These are phyloP conservation scores for Pogonocichla stellata DNA, from an alignment of 2,113 vertebrate species.

Conservation along the genomic window DNA sequence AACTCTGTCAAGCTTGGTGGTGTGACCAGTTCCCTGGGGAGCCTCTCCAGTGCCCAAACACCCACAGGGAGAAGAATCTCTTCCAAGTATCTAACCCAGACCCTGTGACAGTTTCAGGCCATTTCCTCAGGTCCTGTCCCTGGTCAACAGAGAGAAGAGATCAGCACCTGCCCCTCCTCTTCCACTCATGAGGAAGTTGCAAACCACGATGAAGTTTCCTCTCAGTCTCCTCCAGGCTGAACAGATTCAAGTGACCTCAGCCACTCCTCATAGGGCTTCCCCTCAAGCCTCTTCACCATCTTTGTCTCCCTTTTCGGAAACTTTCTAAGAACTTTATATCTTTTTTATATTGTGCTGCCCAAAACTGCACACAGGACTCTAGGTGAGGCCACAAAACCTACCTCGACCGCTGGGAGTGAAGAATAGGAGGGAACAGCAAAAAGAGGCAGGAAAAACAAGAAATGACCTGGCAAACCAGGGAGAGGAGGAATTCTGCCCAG, in stretches of 20 bases:
- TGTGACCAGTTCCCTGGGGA: not conserved
- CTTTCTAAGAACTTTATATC: not conserved
- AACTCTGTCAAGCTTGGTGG: not conserved
- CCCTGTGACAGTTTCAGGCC: not conserved
- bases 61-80: not conserved
- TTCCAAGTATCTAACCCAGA: too few species aligned
- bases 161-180: not conserved
- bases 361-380: accelerated
- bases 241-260: too few species aligned
- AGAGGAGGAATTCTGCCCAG: not conserved
- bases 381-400: not conserved
- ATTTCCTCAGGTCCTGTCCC: not conserved
- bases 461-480: not conserved
- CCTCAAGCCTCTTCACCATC: not conserved
- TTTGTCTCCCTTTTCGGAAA: not conserved
- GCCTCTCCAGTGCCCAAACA: not conserved
- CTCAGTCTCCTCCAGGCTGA: not conserved
- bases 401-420: accelerated
- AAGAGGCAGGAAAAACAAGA: not conserved
- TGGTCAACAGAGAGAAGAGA: not conserved
- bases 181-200: not conserved
- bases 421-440: not conserved
- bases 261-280: accelerated
- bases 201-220: accelerated
- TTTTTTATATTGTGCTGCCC: not conserved